Base-by-base conservation (phyloP, 2,888 invertebrate species). In the Spisula solida region DNA sequence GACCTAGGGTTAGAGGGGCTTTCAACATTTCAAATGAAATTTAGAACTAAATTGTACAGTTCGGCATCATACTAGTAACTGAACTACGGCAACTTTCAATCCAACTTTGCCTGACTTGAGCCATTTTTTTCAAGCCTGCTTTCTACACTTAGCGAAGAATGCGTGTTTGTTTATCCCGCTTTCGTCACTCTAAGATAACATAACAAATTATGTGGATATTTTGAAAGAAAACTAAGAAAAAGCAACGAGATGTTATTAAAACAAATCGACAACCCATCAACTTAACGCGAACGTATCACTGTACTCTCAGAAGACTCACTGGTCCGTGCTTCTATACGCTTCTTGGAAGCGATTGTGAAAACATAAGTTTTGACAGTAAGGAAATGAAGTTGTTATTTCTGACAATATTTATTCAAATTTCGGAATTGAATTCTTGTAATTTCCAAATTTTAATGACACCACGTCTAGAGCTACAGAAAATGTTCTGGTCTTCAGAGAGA, bases 381-480 rank as follows among this genome's bases (percentile, higher is more conserved):
- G 90, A 90, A 90, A 90, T 88, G 78, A 88, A 86, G 83, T 83
- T 88, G 90, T 90, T 90, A 88, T 90, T 86, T 86, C 78, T 86
- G 88, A 90, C 90, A 90, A 90, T 88, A 90, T 80, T 81, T 81
- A 82, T 85, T 86, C 85, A 82, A 78, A 82, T 79, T 56, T 81
- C 82, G 82, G 79, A 87, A 87, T 87, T 87, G 87, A 87, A 82
- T 82, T 87, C 82, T 14, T 87, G 20, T 41, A 78, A 78, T 51
- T 55, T 79, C 80, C 78, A 78, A 84, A 41, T 34, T 70, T 66
- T 82, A 70, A 66, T 75, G 83, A 75, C 75, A 75, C n/a, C n/a
- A 34, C 75, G 75, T 75, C 75, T 75, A 75, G 16, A 75, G 34
- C 75, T 75, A 75, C 34, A 0, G 75, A 75, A 31, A 75, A 34